Percentiles rank a stretch among this genome's conserved stretches.
phyloP scores from a whole-genome alignment of 2,113 vertebrate genomes.

The Delphinus delphis region DNA sequence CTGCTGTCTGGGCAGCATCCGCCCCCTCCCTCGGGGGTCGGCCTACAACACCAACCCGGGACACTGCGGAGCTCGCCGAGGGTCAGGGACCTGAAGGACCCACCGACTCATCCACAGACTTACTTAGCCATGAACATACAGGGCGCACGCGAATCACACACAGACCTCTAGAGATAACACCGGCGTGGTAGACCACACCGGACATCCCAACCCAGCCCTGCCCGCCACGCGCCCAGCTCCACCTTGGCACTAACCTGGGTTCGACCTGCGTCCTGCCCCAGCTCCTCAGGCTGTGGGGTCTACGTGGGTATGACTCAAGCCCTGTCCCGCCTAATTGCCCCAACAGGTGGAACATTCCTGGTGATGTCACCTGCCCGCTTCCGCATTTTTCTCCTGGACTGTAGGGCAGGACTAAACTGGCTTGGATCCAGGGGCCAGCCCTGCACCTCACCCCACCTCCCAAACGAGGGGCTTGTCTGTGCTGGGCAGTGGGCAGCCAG shows the following conservation, averaged over 20 bases:
- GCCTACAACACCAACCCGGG: not conserved
- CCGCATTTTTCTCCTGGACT: not conserved
- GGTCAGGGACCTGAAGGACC: too few relatives aligned
- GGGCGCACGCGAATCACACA: not conserved
- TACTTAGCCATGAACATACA: not conserved
- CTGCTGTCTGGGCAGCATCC: not conserved
- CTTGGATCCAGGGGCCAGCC: too few relatives aligned
- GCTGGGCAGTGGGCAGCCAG: not conserved
- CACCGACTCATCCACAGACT: not conserved
- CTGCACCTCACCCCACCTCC: too few relatives aligned
- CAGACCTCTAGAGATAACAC: not conserved
- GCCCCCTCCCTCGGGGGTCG: not conserved
- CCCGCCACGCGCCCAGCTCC: rapidly evolving
- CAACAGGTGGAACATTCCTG: not conserved
- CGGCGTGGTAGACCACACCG: rapidly evolving
- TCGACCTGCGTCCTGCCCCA: not conserved
- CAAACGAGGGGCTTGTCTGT: not conserved
- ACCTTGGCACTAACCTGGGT: not conserved
- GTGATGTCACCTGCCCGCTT: not conserved
- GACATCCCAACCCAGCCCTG: too few relatives aligned
- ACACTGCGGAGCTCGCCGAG: not conserved
- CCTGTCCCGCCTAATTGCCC: not conserved
- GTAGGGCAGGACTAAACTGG: not conserved
- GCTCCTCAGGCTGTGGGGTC: not conserved
- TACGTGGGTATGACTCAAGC: not conserved